phyloP scores from a whole-genome alignment of 2,113 vertebrate genomes.

The Xiphophorus couchianus region DNA sequence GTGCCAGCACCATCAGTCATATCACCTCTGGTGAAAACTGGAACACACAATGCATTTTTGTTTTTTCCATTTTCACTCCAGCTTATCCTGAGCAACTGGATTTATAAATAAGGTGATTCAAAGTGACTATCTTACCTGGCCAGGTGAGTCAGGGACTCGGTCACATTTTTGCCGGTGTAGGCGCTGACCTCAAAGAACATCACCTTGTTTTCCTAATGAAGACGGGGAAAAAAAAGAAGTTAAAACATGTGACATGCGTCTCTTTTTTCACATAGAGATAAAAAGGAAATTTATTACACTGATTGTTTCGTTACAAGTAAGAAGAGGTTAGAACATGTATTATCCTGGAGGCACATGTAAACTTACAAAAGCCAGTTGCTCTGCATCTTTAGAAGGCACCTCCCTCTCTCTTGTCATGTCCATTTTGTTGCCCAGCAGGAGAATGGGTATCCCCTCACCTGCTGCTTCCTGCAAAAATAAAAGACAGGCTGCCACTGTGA shows the following conservation, averaged over 20 bases:
- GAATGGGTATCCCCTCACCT: conserved; percentile 83
- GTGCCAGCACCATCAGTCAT: background rate
- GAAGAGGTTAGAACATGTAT: background rate
- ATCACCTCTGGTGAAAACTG: background rate
- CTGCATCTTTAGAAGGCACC: conserved; percentile 84
- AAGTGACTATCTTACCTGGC: conserved; percentile 81
- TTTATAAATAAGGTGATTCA: background rate
- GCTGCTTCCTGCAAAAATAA: conserved; percentile 81
- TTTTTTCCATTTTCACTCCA: background rate
- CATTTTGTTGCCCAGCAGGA: conserved; percentile 91
- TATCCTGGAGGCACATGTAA: background rate
- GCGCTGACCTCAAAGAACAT: conserved; percentile 94
- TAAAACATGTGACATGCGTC: background rate
- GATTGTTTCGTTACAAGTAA: background rate
- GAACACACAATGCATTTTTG: background rate
- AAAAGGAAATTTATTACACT: background rate
- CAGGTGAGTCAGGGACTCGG: conserved; percentile 84
- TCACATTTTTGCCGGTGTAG: conserved; percentile 84
- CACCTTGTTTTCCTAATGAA: conserved; percentile 82
- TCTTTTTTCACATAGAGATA: background rate
- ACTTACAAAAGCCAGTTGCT: conserved; percentile 86
- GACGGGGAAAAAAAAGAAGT: background rate
- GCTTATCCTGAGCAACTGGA: background rate
- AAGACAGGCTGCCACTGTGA: background rate
- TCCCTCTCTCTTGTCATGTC: conserved; percentile 86